Conservation (phyloP, 30 jellyfish, hydroid and myxozoan species). For the Aurelia aurita complex sp. Pacific region DNA sequence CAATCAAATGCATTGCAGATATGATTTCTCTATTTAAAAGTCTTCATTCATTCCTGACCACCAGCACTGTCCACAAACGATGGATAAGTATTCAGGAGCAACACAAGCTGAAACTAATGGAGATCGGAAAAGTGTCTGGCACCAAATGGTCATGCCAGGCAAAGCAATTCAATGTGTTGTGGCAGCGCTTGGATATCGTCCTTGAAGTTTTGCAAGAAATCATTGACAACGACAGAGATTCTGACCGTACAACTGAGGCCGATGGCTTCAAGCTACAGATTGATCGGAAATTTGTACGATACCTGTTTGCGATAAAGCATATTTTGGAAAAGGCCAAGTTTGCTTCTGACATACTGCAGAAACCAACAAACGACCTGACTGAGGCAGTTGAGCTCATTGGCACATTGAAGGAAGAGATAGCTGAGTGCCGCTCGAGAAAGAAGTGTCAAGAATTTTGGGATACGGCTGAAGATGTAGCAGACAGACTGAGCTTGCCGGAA, state of each 20-base stretch:
- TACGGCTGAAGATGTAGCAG: conserved; percentile 31
- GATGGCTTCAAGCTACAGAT: conserved; percentile 39
- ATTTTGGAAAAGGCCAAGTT: conserved; percentile 18
- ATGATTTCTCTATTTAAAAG: conserved; percentile 16
- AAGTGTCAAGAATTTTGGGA: conserved; percentile 8
- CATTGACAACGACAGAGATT: conserved; percentile 26
- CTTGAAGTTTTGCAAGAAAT: conserved; percentile 17
- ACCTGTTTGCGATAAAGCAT: conserved; percentile 27
- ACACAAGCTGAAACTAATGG: conserved; percentile 11
- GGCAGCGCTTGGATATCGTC: conserved; percentile 13
- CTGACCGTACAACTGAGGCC: conserved; percentile 29
- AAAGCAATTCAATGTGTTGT: conserved; percentile 22
- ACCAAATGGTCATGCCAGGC: conserved; percentile 61
- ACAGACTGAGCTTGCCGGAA: conserved; percentile 19
- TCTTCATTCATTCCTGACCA: conserved; percentile 35
- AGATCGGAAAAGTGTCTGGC: conserved; percentile 35
- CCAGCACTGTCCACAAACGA: conserved; percentile 32
- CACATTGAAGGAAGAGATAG: conserved; percentile 15
- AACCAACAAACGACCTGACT: conserved; percentile 25
- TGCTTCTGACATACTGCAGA: background rate
- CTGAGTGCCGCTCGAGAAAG: conserved; percentile 20
- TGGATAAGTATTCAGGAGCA: conserved; percentile 20
- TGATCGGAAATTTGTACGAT: conserved; percentile 39
- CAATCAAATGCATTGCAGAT: conserved; percentile 11
- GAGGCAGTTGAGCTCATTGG: conserved; percentile 17